A percentile compares a stretch with the other conserved stretches of the same genome.
Evolutionary conservation across 1,140 invertebrate species (phyloP).

Genomic region (Caligus rogercresseyi): DNA sequence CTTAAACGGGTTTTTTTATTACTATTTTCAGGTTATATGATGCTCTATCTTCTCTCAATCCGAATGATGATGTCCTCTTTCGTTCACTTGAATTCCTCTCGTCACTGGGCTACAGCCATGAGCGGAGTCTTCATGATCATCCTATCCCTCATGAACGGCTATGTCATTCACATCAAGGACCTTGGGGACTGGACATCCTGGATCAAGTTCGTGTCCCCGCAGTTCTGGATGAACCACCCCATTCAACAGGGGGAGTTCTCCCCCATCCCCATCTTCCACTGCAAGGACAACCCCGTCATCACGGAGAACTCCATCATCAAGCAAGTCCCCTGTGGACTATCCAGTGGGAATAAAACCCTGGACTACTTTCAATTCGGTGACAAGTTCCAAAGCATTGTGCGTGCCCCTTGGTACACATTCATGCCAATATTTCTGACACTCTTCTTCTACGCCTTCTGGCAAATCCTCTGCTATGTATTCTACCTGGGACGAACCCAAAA

Average conservation of each 20-base stretch:
- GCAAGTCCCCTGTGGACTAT: constrained; percentile 23
- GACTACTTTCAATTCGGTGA: constrained; percentile 22
- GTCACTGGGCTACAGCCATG: constrained; percentile 36
- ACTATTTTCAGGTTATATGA: constrained; percentile 43
- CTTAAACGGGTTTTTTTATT: constrained; percentile 21
- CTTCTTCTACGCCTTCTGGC: not conserved
- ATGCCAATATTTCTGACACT: constrained; percentile 2
- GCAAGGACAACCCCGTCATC: constrained; percentile 24
- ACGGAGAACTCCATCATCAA: constrained; percentile 22
- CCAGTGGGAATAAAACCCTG: constrained; percentile 22
- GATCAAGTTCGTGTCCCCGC: constrained; percentile 48
- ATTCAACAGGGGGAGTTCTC: constrained; percentile 46
- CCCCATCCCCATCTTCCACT: constrained; percentile 20
- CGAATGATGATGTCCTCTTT: constrained; percentile 49
- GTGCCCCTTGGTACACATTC: not conserved
- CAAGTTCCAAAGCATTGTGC: constrained; percentile 1
- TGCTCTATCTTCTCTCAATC: constrained; percentile 51
- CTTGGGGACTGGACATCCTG: constrained; percentile 44
- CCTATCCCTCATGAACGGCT: constrained; percentile 46
- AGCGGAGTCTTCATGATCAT: constrained; percentile 43
- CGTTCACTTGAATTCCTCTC: constrained; percentile 41
- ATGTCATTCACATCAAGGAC: constrained; percentile 49
- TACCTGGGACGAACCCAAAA: constrained; percentile 5
- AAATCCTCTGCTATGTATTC: not conserved
- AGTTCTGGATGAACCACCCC: constrained; percentile 50